Evolutionary conservation across 2,888 invertebrate species (phyloP).

Genomic region (Neria commutata): DNA sequence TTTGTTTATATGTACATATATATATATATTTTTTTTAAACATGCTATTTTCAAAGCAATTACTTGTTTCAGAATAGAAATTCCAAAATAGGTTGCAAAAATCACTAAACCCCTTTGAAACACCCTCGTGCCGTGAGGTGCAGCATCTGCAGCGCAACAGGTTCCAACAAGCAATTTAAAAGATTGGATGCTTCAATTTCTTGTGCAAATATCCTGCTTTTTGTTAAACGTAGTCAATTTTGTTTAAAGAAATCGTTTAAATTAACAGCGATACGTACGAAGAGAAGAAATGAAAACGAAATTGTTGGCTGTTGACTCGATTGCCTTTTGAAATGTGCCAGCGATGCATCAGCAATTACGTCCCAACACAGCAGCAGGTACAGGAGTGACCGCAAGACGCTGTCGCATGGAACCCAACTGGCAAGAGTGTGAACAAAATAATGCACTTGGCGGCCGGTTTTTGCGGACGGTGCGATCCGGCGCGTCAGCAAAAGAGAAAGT

Average conservation of each 20-base stretch:
- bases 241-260: constrained; percentile 23
- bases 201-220: neutral
- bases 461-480: constrained; percentile 28
- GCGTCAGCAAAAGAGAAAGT: constrained; percentile 46
- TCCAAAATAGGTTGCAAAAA: too few relatives aligned
- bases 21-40: too few relatives aligned
- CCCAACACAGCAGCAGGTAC: neutral
- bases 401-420: neutral
- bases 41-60: too few relatives aligned
- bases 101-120: too few relatives aligned
- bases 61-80: too few relatives aligned
- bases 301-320: constrained; percentile 22
- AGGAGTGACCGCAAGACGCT: neutral
- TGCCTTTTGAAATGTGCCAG: constrained; percentile 15
- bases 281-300: constrained; percentile 45
- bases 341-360: constrained; percentile 9
- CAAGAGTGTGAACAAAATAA: neutral
- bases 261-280: constrained; percentile 39
- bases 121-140: too few relatives aligned
- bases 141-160: too few relatives aligned
- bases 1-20: too few relatives aligned
- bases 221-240: neutral
- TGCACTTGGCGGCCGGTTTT: neutral
- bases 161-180: too few relatives aligned
- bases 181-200: too few relatives aligned